Evolutionary conservation across 2,888 invertebrate species (phyloP), one percentile per base, ranked within the genome.

Genomic region (Galerucella pusilla): DNA sequence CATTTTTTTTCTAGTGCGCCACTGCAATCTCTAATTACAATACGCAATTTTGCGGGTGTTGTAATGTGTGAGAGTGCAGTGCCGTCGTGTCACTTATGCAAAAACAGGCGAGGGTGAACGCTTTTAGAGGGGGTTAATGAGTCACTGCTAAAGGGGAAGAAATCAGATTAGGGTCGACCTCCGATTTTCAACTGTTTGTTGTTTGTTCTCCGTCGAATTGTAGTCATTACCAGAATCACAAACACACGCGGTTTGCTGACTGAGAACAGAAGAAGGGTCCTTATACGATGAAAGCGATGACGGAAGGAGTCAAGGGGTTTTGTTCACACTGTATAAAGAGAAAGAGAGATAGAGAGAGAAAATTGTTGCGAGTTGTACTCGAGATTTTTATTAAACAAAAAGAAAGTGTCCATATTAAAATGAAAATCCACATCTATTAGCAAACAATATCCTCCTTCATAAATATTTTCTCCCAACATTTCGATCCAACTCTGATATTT

Each of bases 71-170:
- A 63, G 71, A 71, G 63, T 85, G 85, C 85, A 86, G 84, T 85
- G 78, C 77, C 80, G 81, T 68, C 49, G 72, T 63, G 64, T 77
- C 80, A 84, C 84, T 84, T 85, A 84, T 85, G 86, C 85, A 85
- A 84, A 85, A 83, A 77, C 66, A 67, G 78, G 80, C 77, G 81
- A 83, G 83, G 82, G 83, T 83, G 73, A 70, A 70, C 71, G n/a
- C 57, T 57, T 72, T 71, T 76, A 83, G 86, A 85, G 86, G 86
- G 85, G 83, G 85, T 85, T 87, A 87, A 87, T 87, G 87, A 87
- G 86, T 87, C 87, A 87, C 87, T 86, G 86, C 85, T 85, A 86
- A 85, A 87, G 87, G 87, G 87, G 85, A 86, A 87, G 86, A 86
- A 87, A 87, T 87, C 86, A 85, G 87, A 87, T 87, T 87, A 87